Conservation (phyloP, 2,888 invertebrate genomes). For the Portevinia maculata region DNA sequence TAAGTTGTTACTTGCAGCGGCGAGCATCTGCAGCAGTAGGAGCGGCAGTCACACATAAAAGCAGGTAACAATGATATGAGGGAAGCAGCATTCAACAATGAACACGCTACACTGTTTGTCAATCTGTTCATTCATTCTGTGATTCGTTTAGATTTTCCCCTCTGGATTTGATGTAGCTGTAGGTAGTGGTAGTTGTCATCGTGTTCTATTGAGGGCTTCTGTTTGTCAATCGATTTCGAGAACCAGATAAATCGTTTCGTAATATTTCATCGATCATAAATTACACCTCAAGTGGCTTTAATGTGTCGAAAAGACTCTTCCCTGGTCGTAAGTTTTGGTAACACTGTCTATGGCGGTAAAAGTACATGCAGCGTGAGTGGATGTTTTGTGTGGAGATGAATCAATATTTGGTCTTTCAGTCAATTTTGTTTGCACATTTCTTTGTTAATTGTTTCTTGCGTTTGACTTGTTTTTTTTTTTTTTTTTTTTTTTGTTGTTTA, state of each 20-base stretch:
- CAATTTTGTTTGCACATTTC: not conserved
- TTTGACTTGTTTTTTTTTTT: too few relatives aligned
- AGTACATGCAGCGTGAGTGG: conserved; percentile 7
- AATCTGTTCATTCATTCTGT: conserved; percentile 1
- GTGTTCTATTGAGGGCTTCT: conserved; percentile 51
- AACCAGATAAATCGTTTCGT: conserved; percentile 57
- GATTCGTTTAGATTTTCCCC: conserved; percentile 2
- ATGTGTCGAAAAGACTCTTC: conserved; percentile 7
- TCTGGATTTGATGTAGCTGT: too few relatives aligned
- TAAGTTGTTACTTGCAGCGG: conserved; percentile 19
- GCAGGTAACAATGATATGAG: conserved; percentile 25
- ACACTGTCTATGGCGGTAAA: not conserved
- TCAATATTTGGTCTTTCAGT: not conserved
- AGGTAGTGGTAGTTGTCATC: too few relatives aligned
- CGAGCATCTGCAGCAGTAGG: conserved; percentile 40
- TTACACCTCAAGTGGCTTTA: conserved; percentile 57
- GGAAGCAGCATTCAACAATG: not conserved
- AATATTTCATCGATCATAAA: conserved; percentile 63
- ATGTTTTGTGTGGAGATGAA: not conserved
- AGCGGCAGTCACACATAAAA: not conserved
- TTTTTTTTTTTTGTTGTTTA: too few relatives aligned
- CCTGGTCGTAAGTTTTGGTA: not conserved
- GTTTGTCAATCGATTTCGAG: conserved; percentile 59
- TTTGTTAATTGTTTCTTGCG: not conserved
- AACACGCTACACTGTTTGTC: not conserved